phyloP scores from a whole-genome alignment of 2,113 vertebrate genomes.

The Pipra filicauda region DNA sequence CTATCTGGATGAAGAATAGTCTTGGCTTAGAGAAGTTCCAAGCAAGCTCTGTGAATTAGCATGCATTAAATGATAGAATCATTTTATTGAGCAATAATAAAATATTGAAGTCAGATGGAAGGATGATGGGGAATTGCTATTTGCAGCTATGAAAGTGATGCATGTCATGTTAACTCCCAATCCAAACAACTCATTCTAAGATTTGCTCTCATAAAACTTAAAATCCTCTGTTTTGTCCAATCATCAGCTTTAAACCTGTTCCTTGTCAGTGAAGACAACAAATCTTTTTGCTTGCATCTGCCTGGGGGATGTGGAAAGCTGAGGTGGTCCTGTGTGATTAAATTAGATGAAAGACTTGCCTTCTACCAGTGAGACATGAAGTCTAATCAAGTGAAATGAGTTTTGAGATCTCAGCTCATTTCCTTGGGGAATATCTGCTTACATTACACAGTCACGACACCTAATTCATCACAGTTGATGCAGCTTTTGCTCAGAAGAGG shows the following conservation, averaged over 20 bases:
- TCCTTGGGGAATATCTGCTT: constrained; percentile 76
- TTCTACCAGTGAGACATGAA: constrained; percentile 70
- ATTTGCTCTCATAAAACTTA: constrained; percentile 70
- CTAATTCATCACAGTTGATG: constrained; percentile 76
- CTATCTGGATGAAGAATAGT: neutral
- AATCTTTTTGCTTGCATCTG: constrained; percentile 74
- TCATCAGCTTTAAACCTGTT: constrained; percentile 76
- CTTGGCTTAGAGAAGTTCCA: constrained; percentile 33
- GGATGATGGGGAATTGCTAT: constrained; percentile 51
- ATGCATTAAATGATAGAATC: constrained; percentile 7
- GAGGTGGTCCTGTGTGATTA: constrained; percentile 78
- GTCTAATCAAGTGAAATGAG: constrained; percentile 84
- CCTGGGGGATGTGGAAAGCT: constrained; percentile 71
- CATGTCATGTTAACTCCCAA: constrained; percentile 69
- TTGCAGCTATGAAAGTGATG: constrained; percentile 48
- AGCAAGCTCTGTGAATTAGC: constrained; percentile 39
- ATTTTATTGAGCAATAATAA: constrained; percentile 62
- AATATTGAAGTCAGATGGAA: constrained; percentile 50
- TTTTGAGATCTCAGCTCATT: constrained; percentile 79
- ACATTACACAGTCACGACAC: constrained; percentile 73
- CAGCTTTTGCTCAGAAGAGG: constrained; percentile 70
- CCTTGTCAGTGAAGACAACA: constrained; percentile 77
- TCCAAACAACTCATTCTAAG: constrained; percentile 65
- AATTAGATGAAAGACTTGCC: constrained; percentile 81
- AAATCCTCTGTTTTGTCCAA: constrained; percentile 70